phyloP scores from a whole-genome alignment of 2,113 vertebrate species.

The Eulemur macaco region DNA sequence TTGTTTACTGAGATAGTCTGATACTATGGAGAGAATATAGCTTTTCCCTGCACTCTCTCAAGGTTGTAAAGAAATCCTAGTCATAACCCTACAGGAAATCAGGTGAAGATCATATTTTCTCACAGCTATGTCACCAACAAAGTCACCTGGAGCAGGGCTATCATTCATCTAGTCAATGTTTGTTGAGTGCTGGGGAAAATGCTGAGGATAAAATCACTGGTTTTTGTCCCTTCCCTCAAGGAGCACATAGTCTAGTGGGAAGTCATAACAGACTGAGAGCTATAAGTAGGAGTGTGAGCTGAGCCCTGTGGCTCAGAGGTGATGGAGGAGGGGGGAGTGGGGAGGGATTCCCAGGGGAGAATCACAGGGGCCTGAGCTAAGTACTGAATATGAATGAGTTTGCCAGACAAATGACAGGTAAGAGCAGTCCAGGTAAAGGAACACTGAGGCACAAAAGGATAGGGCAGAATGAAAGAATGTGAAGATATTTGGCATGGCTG shows the following conservation, averaged over 20 bases:
- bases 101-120: neutral
- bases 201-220: neutral
- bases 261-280: neutral
- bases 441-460: neutral
- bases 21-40: neutral
- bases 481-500: neutral
- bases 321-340: neutral
- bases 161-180: neutral
- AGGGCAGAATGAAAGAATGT: neutral
- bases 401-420: neutral
- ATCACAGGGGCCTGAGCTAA: neutral
- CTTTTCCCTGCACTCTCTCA: neutral
- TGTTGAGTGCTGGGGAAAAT: neutral
- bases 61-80: neutral
- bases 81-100: neutral
- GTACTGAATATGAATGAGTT: neutral
- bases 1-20: neutral
- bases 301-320: neutral
- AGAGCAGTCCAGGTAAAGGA: neutral
- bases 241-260: neutral
- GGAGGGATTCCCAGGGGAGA: neutral
- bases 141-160: neutral
- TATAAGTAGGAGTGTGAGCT: neutral
- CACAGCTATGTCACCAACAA: neutral
- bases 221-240: neutral